Evolutionary conservation across 1,140 invertebrate genomes (phyloP), one percentile per base, ranked within the genome.

Genomic region (Pseudomyrmex sp.): DNA sequence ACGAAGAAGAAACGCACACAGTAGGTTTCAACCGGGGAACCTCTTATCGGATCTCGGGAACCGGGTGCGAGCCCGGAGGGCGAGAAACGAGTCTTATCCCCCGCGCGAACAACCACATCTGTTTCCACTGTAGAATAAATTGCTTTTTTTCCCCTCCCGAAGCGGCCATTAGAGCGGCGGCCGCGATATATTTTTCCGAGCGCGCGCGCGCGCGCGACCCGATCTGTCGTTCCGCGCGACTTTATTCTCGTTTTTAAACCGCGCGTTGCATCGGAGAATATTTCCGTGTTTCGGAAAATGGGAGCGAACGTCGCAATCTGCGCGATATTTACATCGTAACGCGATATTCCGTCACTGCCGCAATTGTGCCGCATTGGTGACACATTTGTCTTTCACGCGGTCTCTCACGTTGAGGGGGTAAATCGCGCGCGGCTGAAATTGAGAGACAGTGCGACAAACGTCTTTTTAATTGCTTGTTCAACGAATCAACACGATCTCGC

Each of bases 41-140:
- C 89, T 87, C 88, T 91, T 91, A 91, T 91, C 89, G 86, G 77
- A 65, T 59, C 79, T 72, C 48, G 69, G 48, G 83, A 69, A 61
- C 72, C 84, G 86, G 84, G 87, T 89, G 85, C 89, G 68, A 26
- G 86, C 90, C 87, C 86, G 83, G 59, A 82, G 88, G 61, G 72
- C 69, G 74, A 87, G 82, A 87, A 87, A 88, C 83, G 85, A 84
- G 70, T 74, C 84, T 85, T 85, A 85, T 85, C 84, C 84, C 70
- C 54, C 62, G 15, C 84, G 70, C 70, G 74, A 85, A 85, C 76
- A 76, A 48, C 50, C 76, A 35, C 35, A 86, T 86, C 69, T 61
- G 84, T 85, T 85, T 86, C 84, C 84, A 68, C 35, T 1, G 35
- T 82, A 63, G 85, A 86, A 86, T 86, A 86, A 86, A 86, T 86